phyloP scores from a whole-genome alignment of 2,113 vertebrate genomes.

The Mobula hypostoma region DNA sequence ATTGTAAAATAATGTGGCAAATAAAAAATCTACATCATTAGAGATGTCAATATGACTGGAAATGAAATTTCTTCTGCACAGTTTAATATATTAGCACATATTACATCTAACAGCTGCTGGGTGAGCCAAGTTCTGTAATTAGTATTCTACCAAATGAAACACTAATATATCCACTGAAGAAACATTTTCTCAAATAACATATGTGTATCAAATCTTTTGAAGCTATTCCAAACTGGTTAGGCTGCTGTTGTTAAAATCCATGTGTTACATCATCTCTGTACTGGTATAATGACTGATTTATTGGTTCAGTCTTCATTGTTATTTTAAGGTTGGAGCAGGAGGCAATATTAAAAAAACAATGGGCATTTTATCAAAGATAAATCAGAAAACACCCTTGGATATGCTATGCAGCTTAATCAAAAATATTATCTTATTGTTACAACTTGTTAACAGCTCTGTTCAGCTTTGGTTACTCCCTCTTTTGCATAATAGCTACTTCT shows the following conservation, averaged over 20 bases:
- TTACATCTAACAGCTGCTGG: neutral
- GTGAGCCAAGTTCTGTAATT: neutral
- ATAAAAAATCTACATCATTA: too few relatives aligned
- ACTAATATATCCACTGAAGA: neutral
- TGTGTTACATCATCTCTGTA: neutral
- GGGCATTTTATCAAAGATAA: neutral
- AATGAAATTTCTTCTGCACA: neutral
- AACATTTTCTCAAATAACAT: neutral
- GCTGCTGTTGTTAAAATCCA: neutral
- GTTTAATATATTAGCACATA: neutral
- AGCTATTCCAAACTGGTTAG: neutral
- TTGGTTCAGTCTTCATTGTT: neutral
- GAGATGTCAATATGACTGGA: neutral
- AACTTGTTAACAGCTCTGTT: neutral
- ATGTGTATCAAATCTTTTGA: neutral
- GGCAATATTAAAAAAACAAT: neutral
- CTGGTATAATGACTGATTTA: neutral
- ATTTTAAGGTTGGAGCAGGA: neutral
- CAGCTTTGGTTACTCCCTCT: neutral
- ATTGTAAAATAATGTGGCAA: too few relatives aligned
- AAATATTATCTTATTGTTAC: slow-evolving; percentile 11
- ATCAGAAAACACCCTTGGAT: neutral
- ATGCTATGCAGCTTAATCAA: neutral
- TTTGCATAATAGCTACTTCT: neutral
- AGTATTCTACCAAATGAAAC: neutral